Evolutionary conservation across 2,888 invertebrate genomes (phyloP).

Genomic region (Tridacna gigas): DNA sequence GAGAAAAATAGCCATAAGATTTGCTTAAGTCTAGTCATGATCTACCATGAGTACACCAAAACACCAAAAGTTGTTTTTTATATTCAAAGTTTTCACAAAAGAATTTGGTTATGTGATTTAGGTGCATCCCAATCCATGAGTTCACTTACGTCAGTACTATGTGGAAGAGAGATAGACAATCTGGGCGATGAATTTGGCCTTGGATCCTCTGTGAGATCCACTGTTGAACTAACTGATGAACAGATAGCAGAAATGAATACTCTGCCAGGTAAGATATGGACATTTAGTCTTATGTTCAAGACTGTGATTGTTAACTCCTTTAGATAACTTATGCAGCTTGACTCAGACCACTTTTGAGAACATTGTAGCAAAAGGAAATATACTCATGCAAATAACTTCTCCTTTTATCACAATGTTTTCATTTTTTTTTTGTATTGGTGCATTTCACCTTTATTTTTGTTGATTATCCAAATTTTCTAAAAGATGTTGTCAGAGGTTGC

Average conservation of each 20-base stretch:
- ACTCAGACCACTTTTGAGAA: no score
- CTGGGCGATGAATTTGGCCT: constrained; percentile 48
- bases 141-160: constrained; percentile 49
- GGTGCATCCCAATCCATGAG: neutral
- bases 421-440: no score
- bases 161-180: constrained; percentile 47
- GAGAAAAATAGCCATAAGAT: no score
- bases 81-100: neutral
- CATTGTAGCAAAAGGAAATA: no score
- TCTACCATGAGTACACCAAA: neutral
- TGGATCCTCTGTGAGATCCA: neutral
- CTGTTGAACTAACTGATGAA: constrained; percentile 30
- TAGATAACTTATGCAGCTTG: no score
- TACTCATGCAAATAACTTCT: no score
- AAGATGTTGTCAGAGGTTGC: no score
- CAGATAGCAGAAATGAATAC: constrained; percentile 47
- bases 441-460: no score
- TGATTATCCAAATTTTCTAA: no score
- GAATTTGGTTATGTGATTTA: neutral
- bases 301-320: no score
- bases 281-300: no score
- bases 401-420: no score
- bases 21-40: neutral
- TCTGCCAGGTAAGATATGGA: constrained; percentile 29
- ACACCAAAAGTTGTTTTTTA: neutral